Base-by-base conservation (phyloP, 2,113 vertebrate genomes). In the Zingel zingel region DNA sequence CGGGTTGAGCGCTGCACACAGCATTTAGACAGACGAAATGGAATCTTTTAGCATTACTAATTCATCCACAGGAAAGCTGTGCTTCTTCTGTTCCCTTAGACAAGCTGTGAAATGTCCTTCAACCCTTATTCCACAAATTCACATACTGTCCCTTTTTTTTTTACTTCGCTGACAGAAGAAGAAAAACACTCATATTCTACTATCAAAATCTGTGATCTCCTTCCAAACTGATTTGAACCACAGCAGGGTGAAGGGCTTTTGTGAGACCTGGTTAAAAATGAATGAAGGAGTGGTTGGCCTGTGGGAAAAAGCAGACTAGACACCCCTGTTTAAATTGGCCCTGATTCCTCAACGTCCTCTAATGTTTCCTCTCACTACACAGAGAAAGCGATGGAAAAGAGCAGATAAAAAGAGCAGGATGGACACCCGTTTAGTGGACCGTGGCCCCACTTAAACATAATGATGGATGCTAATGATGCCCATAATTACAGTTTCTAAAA, bases 21-120 rank as follows among this genome's bases (percentile, higher is more conserved):
- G 91, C 92, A 88, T 95, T 94, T 93, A 94, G 93, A 91, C 70
- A 88, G 87, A 93, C 86, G 80, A 92, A 89, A 93, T 84, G 88
- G 90, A 94, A 92, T 95, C 91, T 94, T 95, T 94, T 91, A 94
- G 92, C 92, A 94, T 94, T 93, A 93, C 93, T 92, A 91, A 95
- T 95, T 95, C 86, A 95, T 94, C 83, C 76, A 16, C 81, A 47
- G 82, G 79, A 88, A 88, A 83, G 80, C 82, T 84, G 86, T 5
- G 64, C 59, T 2, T 65, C 15, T 36, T 71, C 36, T 59, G 27
- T 58, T 75, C 50, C 70, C 50, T 63, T 21, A 58, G 19, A 84
- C 45, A 54, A 79, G 68, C 82, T 77, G 59, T 70, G 85, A 88
- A 70, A 72, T 23, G 81, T 86, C 83, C 78, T 48, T 80, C 72